phyloP scores from a whole-genome alignment of 2,113 vertebrate genomes.

The Phrynosoma platyrhinos region DNA sequence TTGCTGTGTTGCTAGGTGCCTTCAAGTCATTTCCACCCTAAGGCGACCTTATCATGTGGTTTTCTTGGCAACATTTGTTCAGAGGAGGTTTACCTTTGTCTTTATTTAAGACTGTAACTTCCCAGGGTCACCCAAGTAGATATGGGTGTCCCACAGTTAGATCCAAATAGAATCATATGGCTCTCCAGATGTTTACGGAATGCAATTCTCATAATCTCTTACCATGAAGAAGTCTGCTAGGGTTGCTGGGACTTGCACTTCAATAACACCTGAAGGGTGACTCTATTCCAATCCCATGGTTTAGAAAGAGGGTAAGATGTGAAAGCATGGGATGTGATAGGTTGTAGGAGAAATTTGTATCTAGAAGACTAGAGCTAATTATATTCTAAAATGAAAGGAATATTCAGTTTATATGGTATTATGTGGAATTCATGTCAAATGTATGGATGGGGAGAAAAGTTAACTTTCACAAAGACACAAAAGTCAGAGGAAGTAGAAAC shows the following conservation, averaged over 20 bases:
- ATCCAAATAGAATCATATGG: background rate
- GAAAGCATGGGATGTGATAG: background rate
- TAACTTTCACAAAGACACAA: background rate
- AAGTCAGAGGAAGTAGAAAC: too few relatives aligned
- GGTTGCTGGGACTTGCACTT: background rate
- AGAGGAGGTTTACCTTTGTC: too few relatives aligned
- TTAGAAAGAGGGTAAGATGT: background rate
- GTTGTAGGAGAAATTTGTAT: background rate
- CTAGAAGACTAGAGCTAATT: background rate
- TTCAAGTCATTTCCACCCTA: too few relatives aligned
- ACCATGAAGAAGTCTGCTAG: background rate
- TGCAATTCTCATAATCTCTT: background rate
- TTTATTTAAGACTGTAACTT: too few relatives aligned
- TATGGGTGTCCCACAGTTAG: too few relatives aligned
- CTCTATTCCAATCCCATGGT: background rate
- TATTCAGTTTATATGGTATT: background rate
- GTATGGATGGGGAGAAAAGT: background rate
- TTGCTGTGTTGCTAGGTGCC: too few relatives aligned
- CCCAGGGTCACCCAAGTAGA: too few relatives aligned
- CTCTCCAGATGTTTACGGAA: background rate
- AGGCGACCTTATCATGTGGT: too few relatives aligned
- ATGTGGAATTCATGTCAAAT: background rate
- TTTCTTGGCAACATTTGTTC: too few relatives aligned
- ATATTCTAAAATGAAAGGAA: background rate
- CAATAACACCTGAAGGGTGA: too few relatives aligned